Conservation (phyloP, 2,113 vertebrate species). For the Diadophis punctatus region DNA sequence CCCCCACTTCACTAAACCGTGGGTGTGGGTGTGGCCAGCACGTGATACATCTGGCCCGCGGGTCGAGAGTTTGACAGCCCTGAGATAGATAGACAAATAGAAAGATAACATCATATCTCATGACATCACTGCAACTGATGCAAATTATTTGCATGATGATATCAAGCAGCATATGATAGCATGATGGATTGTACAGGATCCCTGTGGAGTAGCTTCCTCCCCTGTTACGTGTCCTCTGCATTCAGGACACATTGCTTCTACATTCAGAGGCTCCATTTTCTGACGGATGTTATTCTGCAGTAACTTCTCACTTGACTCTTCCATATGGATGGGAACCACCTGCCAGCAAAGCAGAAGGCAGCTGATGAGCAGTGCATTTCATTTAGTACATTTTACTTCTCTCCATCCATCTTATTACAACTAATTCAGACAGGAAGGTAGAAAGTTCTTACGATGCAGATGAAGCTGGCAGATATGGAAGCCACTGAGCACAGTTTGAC, state of each 20-base stretch:
- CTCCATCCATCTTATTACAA: neutral
- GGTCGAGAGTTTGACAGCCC: too few relatives aligned
- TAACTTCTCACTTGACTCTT: neutral
- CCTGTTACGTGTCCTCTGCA: neutral
- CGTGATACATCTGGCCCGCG: too few relatives aligned
- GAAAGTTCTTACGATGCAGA: neutral
- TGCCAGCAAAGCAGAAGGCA: conserved; percentile 4
- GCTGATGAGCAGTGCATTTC: neutral
- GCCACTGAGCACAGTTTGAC: neutral
- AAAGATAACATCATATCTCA: neutral
- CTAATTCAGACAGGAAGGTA: conserved; percentile 12
- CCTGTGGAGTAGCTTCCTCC: neutral
- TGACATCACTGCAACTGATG: neutral
- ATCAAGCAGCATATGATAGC: neutral
- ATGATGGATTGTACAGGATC: neutral
- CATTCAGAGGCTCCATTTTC: neutral
- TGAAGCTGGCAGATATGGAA: neutral
- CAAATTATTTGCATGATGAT: neutral
- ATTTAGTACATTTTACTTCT: conserved; percentile 14
- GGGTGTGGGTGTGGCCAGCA: too few relatives aligned
- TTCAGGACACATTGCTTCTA: neutral
- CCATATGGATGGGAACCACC: neutral
- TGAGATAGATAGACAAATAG: neutral
- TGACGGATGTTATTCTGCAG: neutral
- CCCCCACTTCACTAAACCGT: too few relatives aligned